Conservation (phyloP, 1,140 invertebrate genomes). For the Drosophila setifemur region DNA sequence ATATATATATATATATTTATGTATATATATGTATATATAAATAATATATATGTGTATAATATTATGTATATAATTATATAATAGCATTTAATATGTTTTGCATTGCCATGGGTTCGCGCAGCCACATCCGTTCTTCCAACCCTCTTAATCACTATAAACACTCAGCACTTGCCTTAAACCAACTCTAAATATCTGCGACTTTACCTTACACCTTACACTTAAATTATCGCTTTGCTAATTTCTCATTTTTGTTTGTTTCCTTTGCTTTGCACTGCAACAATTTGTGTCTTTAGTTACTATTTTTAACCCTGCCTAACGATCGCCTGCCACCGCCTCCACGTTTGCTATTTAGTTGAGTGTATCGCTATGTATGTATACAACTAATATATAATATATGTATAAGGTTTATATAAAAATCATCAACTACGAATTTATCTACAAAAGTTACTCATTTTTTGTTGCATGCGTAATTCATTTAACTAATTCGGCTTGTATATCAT, state of each 20-base stretch:
- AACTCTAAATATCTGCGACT: neutral
- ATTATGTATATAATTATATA: constrained; percentile 59
- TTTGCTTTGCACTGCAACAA: constrained; percentile 78
- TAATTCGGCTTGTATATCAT: constrained; percentile 62
- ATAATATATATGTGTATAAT: constrained; percentile 65
- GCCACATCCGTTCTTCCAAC: constrained; percentile 12
- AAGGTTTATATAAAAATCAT: constrained; percentile 72
- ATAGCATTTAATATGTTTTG: constrained; percentile 72
- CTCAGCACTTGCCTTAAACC: constrained; percentile 6
- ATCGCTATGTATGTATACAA: constrained; percentile 39
- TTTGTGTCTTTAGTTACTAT: constrained; percentile 80
- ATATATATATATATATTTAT: constrained; percentile 71
- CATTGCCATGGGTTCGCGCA: constrained; percentile 53
- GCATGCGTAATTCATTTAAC: constrained; percentile 59
- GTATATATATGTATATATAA: constrained; percentile 60
- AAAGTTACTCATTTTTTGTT: constrained; percentile 54
- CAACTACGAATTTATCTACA: constrained; percentile 80
- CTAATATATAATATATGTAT: constrained; percentile 46
- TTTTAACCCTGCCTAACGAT: constrained; percentile 68
- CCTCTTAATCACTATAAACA: constrained; percentile 38
- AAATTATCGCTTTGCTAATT: constrained; percentile 51
- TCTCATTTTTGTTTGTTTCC: constrained; percentile 30
- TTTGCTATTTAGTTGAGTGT: constrained; percentile 49
- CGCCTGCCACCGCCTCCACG: constrained; percentile 15
- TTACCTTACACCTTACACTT: constrained; percentile 17